A percentile compares a stretch with the other conserved stretches of the same genome.
These are phyloP conservation scores for Aplocera efformata DNA, from an alignment of 2,888 invertebrate species.

Conservation along the genomic window DNA sequence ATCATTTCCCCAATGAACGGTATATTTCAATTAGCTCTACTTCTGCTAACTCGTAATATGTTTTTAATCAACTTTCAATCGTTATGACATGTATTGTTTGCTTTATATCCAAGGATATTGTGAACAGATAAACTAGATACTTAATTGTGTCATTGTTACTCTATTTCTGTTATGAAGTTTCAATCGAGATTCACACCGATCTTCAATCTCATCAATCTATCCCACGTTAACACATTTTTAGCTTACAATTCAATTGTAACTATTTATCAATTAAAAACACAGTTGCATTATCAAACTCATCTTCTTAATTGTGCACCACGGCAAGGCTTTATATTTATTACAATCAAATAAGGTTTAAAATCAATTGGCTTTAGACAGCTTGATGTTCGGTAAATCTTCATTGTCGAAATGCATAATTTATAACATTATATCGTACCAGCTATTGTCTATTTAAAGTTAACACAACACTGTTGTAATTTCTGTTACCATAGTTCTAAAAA, in stretches of 20 bases:
- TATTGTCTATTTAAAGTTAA: constrained; percentile 7
- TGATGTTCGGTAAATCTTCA: no score
- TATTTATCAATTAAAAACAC: constrained; percentile 39
- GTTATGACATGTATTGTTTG: no score
- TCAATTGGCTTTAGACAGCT: no score
- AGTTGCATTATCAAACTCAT: constrained; percentile 36
- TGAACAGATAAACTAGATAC: no score
- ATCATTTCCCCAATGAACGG: no score
- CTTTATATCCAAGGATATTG: no score
- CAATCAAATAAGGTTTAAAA: no score
- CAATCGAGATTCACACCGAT: constrained; percentile 46
- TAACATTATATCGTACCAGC: neutral
- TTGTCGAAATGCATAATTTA: neutral
- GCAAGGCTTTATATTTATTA: no score
- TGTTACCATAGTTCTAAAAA: constrained; percentile 51
- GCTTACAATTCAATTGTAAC: constrained; percentile 32
- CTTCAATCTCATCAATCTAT: constrained; percentile 51
- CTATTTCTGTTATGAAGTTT: constrained; percentile 32
- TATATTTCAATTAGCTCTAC: no score
- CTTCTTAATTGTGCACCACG: no score
- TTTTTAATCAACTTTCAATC: no score
- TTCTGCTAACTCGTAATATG: no score
- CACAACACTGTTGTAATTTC: constrained; percentile 55
- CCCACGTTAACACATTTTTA: constrained; percentile 55
- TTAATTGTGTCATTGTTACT: constrained; percentile 7